These are phyloP conservation scores for Ia io DNA, from an alignment of 2,113 vertebrate species.

Conservation along the genomic window DNA sequence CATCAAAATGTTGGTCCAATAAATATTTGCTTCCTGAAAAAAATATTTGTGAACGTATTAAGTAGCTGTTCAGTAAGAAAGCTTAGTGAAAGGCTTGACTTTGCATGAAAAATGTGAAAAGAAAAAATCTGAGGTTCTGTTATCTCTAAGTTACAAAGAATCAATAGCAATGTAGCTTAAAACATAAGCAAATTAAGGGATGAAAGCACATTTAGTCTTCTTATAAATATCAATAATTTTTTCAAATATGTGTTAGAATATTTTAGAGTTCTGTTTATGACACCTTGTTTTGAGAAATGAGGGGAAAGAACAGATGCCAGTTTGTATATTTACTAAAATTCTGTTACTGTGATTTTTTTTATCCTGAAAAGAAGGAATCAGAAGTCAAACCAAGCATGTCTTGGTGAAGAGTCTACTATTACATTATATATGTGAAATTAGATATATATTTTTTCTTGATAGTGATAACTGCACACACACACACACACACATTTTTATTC, in stretches of 20 bases:
- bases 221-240: conserved; percentile 6
- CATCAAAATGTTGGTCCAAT: not conserved
- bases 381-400: not conserved
- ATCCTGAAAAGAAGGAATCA: not conserved
- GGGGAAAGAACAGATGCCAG: not conserved
- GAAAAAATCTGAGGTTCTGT: not conserved
- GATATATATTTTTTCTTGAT: not conserved
- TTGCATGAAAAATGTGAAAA: not conserved
- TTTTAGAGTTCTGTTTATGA: not conserved
- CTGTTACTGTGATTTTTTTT: not conserved
- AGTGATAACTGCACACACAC: not conserved
- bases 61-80: not conserved
- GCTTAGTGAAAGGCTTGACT: not conserved
- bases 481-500: not conserved
- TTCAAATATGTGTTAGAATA: not conserved
- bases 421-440: not conserved
- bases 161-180: not conserved
- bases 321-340: not conserved
- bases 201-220: not conserved
- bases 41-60: not conserved
- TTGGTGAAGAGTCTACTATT: not conserved
- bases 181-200: not conserved
- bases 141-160: not conserved
- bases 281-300: not conserved
- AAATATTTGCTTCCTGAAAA: not conserved